phyloP scores from a whole-genome alignment of 2,888 invertebrate genomes.

The Molanna angustata region DNA sequence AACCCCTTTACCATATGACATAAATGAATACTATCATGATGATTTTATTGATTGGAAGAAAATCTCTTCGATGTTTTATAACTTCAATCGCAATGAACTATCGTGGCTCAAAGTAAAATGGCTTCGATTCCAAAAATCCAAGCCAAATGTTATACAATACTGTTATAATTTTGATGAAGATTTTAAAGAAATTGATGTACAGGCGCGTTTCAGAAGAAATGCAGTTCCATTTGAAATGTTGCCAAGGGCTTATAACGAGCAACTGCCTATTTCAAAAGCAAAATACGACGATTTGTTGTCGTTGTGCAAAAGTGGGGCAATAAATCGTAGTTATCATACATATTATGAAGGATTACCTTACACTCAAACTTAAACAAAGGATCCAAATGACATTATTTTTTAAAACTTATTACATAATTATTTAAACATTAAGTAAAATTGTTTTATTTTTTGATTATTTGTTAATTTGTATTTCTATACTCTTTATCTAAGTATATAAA shows the following conservation, averaged over 20 bases:
- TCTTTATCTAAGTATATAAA: no score
- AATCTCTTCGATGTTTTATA: not conserved
- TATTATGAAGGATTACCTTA: not conserved
- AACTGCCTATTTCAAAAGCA: not conserved
- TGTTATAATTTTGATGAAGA: not conserved
- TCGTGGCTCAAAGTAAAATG: not conserved
- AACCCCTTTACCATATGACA: not conserved
- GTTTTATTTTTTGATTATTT: no score
- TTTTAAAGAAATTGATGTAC: not conserved
- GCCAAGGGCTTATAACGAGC: not conserved
- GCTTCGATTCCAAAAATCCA: not conserved
- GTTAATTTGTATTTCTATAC: no score
- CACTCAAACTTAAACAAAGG: no score
- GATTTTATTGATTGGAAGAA: not conserved
- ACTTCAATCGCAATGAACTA: not conserved
- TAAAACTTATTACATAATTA: no score
- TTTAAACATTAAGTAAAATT: no score
- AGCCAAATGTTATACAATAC: not conserved
- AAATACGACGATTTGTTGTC: not conserved
- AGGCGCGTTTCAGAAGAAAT: not conserved
- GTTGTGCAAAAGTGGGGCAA: not conserved
- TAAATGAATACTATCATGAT: not conserved
- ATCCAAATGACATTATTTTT: no score
- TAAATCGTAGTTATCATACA: not conserved
- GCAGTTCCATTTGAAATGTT: not conserved